phyloP scores from a whole-genome alignment of 1,140 invertebrate genomes.

The Drosophila insularis region DNA sequence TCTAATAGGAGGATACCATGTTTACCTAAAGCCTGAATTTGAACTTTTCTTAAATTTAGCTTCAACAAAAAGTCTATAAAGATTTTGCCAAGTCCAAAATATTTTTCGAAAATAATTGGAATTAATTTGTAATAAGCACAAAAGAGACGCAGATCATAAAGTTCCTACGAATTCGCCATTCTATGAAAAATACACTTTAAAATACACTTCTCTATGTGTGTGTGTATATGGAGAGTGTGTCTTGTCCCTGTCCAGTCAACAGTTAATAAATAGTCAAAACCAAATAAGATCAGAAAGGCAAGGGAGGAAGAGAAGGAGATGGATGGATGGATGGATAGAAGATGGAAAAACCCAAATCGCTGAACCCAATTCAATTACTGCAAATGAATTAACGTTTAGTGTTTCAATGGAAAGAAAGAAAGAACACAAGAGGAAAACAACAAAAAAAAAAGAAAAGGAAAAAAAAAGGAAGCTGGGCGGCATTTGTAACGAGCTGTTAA shows the following conservation, averaged over 20 bases:
- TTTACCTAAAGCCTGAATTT: too few relatives aligned
- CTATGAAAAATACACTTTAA: too few relatives aligned
- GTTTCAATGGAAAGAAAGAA: slow-evolving; percentile 28
- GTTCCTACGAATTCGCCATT: too few relatives aligned
- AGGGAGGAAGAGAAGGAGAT: background rate
- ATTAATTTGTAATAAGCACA: background rate
- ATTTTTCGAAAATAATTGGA: too few relatives aligned
- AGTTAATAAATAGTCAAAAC: slow-evolving; percentile 69
- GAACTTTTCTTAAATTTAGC: too few relatives aligned
- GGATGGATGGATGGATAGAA: background rate
- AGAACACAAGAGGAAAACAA: too few relatives aligned
- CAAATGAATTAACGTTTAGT: slow-evolving; percentile 63
- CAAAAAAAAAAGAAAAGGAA: slow-evolving; percentile 16
- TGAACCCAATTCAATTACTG: slow-evolving; percentile 49
- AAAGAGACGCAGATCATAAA: background rate
- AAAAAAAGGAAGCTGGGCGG: slow-evolving; percentile 54
- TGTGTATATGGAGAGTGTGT: background rate
- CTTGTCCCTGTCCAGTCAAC: slow-evolving; percentile 52
- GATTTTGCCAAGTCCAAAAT: too few relatives aligned
- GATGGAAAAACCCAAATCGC: slow-evolving; percentile 42
- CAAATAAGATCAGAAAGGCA: background rate
- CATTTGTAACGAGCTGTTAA: slow-evolving; percentile 76
- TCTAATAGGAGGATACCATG: too few relatives aligned
- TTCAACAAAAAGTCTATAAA: too few relatives aligned
- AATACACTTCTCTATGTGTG: too few relatives aligned